Evolutionary conservation across 2,888 invertebrate species (phyloP).

Genomic region (Anarsia innoxiella): DNA sequence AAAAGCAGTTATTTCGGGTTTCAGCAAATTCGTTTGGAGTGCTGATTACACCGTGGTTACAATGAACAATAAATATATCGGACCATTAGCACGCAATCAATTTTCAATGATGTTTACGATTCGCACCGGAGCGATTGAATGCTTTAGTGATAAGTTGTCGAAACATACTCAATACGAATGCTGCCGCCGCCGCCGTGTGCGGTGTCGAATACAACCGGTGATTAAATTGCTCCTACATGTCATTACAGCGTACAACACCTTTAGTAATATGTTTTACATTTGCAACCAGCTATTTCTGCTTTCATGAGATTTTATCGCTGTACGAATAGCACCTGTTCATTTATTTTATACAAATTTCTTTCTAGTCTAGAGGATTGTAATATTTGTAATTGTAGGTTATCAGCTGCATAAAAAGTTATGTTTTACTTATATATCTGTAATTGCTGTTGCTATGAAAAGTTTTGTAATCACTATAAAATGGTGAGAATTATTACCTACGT

Average conservation of each 20-base stretch:
- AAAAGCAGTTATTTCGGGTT: background rate
- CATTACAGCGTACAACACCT: background rate
- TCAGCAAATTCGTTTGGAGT: conserved; percentile 10
- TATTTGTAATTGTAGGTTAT: too few species aligned
- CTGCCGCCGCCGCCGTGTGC: too few species aligned
- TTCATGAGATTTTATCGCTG: background rate
- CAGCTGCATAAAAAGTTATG: too few species aligned
- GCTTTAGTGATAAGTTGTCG: conserved; percentile 8
- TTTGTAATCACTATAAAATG: too few species aligned
- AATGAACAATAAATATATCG: conserved; percentile 35
- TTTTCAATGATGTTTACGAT: conserved; percentile 29
- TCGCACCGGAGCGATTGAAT: conserved; percentile 16
- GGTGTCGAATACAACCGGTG: background rate
- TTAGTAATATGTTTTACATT: background rate
- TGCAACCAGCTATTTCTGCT: background rate
- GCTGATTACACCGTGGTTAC: conserved; percentile 17
- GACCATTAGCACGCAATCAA: conserved; percentile 26
- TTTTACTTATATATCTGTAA: too few species aligned
- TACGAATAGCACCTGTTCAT: too few species aligned
- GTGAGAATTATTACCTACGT: too few species aligned
- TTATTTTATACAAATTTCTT: too few species aligned
- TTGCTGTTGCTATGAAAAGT: too few species aligned
- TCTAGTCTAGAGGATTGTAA: too few species aligned
- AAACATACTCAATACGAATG: conserved; percentile 1
- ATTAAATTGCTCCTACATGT: background rate